Base-by-base conservation (phyloP, 2,888 invertebrate species). In the Chrysina gloriosa region DNA sequence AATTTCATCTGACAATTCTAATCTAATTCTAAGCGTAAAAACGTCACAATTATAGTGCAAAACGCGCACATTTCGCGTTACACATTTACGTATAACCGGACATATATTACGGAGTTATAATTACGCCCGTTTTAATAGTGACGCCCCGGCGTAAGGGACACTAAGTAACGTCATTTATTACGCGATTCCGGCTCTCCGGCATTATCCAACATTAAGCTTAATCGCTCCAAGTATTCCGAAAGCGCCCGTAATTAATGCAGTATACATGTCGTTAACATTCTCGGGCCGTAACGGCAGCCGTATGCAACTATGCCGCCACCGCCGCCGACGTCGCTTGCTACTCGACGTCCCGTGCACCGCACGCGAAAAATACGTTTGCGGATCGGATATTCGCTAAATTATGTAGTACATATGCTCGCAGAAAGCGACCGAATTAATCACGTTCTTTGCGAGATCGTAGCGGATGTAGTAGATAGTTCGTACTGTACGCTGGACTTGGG, bases 251-350 rank as follows among this genome's bases (percentile, higher is more conserved):
- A 80, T 81, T 80, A 81, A 80, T 80, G 79, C 78, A 77, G 79
- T 78, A 78, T 78, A 78, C 76, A 77, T 78, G 79, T 80, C 80
- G 80, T 80, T 80, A 80, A 79, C 78, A 80, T 80, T 80, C 80
- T 79, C 79, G 77, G 77, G 77, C 77, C 77, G 76, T 71, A 11
- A 5, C 23, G 48, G 6, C 21, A 23, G 25, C 48, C 11, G 39
- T n/a, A n/a, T 36, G 14, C 36, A 4, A 14, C 4, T 36, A n/a
- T 36, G 5, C 14, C 14, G 7, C 3, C 1, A 36, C 11, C 36
- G 9, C 2, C 2, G 36, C 9, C 36, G 36, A 4, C 9, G n/a
- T n/a, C n/a, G n/a, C 4, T 29, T 36, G 5, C 36, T n/a, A 36
- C 14, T n/a, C n/a, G n/a, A n/a, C n/a, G n/a, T n/a, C n/a, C n/a